Base-by-base conservation (phyloP, 2,888 invertebrate genomes). In the Chloromyia formosa region DNA sequence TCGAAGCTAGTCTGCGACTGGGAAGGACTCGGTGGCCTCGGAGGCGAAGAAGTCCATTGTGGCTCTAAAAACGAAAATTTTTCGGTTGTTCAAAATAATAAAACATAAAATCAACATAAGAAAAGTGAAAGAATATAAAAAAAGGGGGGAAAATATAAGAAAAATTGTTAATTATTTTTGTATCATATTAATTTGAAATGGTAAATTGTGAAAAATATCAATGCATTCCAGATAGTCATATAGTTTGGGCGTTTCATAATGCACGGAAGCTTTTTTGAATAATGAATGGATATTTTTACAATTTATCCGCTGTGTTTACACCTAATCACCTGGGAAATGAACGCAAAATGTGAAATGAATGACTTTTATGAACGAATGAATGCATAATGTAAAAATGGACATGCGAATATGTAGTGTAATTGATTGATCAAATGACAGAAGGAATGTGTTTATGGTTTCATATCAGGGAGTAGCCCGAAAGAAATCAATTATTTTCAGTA, bases 1-100 rank as follows among this genome's bases (percentile, higher is more conserved):
- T 86, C 86, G 85, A 86, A 86, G 86, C 85, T 86, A 84, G 86
- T 86, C 86, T 86, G 86, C 84, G 85, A 83, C 83, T 86, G 86
- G 82, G 86, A 79, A 76, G 86, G 86, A 83, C 86, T 86, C 83
- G 85, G 86, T 81, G 86, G 86, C 85, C 86, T 82, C 81, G 86
- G 85, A 79, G 86, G 86, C 83, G 86, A 86, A 82, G 86, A 82
- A 80, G 86, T 86, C 86, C 86, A 86, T 82, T 86, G 86, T 83
- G 86, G 83, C 84, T 86, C 86, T 86, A 86, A 83, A 86, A 85
- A 81, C 80, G 81, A 82, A 83, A 83, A 78, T 78, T 77, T 42
- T 58, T 20, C 18, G 10, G 42, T 69, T 35, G 49, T 71, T 71
- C 71, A 71, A 71, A 79, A 79, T 77, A 81, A 78, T 81, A 80